Percentiles rank a stretch among this genome's conserved stretches.
Evolutionary conservation across 2,797 vertebrate species (phyloP).

Genomic region (Halcyon badia): DNA sequence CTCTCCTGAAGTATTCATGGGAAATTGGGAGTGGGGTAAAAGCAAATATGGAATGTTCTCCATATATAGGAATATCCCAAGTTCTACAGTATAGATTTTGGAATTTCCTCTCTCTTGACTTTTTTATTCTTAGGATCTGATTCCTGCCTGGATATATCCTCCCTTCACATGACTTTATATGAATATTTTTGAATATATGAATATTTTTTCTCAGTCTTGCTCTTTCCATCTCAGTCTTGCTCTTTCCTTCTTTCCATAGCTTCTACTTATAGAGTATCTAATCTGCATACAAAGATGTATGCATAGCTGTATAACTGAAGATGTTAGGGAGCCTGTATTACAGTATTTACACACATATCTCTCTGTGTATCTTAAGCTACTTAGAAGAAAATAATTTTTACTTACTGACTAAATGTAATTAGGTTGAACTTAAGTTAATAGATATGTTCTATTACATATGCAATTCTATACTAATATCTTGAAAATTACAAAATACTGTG

Average conservation of each 20-base stretch:
- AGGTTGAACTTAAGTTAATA: background rate
- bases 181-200: background rate
- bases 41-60: background rate
- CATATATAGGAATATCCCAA: background rate
- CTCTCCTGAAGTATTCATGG: background rate
- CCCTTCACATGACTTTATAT: background rate
- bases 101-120: background rate
- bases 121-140: background rate
- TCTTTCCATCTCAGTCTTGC: background rate
- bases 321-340: background rate
- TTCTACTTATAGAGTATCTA: background rate
- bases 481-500: background rate
- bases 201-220: background rate
- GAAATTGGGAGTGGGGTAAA: background rate
- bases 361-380: background rate
- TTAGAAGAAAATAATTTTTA: background rate
- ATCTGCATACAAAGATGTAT: background rate
- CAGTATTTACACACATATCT: background rate
- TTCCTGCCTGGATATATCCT: background rate
- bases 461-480: background rate
- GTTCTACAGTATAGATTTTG: background rate
- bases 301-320: background rate
- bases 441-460: background rate
- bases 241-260: background rate
- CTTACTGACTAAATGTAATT: background rate